Evolutionary conservation across 2,113 vertebrate species (phyloP).

Genomic region (Ceyx margarethae): DNA sequence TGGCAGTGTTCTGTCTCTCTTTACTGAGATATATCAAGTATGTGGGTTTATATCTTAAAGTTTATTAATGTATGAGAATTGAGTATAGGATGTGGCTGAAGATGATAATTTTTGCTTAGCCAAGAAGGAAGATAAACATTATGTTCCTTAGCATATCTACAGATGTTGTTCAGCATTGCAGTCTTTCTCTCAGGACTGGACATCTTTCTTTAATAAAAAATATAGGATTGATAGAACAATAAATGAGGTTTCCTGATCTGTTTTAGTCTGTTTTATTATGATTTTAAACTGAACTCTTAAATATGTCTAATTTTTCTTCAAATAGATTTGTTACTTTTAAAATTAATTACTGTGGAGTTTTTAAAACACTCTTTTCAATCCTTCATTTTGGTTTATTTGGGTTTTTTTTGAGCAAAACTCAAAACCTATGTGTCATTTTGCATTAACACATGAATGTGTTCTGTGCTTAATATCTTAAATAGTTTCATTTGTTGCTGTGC

Average conservation of each 20-base stretch:
- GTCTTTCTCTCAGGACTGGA: not conserved
- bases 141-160: not conserved
- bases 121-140: not conserved
- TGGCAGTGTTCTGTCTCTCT: not conserved
- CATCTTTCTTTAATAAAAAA: not conserved
- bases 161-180: not conserved
- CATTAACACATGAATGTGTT: not conserved
- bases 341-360: not conserved
- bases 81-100: not conserved
- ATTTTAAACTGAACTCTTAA: not conserved
- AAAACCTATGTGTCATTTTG: not conserved
- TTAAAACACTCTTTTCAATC: not conserved
- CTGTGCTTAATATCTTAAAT: not conserved
- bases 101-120: not conserved
- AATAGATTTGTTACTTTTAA: not conserved
- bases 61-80: not conserved
- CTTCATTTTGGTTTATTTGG: not conserved
- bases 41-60: not conserved
- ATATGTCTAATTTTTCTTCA: not conserved
- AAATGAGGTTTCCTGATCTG: not conserved
- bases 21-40: not conserved
- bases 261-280: not conserved
- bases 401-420: not conserved
- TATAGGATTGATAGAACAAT: not conserved
- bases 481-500: not conserved